phyloP scores from a whole-genome alignment of 2,888 invertebrate species.

The Quadriops clusia region DNA sequence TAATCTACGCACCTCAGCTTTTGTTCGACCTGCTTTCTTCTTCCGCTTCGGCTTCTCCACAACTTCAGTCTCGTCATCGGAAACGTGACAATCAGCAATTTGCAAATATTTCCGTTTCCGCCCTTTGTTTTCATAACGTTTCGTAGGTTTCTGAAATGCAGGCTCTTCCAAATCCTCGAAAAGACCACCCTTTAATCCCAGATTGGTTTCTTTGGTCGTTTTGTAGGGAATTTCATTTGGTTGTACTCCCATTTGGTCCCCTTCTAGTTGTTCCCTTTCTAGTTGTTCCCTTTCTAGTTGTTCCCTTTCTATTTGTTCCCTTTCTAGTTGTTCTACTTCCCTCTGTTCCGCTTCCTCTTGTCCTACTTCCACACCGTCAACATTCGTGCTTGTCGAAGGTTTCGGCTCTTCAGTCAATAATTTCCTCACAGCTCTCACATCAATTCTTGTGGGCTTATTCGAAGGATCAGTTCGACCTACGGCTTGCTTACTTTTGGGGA shows the following conservation, averaged over 20 bases:
- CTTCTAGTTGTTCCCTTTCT: neutral
- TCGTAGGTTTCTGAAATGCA: no score
- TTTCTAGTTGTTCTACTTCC: neutral
- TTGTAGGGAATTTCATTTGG: no score
- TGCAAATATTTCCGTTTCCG: neutral
- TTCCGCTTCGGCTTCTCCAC: conserved; percentile 6
- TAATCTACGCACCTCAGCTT: conserved; percentile 10
- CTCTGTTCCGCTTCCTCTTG: neutral
- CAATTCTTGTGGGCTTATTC: no score
- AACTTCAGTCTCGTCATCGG: conserved; percentile 6
- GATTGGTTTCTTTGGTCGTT: no score
- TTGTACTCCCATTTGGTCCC: no score
- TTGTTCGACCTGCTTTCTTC: conserved; percentile 10
- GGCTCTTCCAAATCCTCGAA: conserved; percentile 12
- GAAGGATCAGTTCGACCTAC: no score
- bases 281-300: neutral
- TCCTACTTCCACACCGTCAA: neutral
- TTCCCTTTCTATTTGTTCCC: neutral
- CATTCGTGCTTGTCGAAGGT: no score
- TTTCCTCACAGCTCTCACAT: no score
- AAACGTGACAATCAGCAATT: conserved; percentile 3
- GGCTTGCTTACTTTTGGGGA: no score
- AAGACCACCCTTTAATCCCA: no score
- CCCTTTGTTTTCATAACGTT: neutral
- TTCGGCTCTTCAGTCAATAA: no score